These are phyloP conservation scores for Gallinago paraguaiae DNA, from an alignment of 2,113 vertebrate species.

Conservation along the genomic window DNA sequence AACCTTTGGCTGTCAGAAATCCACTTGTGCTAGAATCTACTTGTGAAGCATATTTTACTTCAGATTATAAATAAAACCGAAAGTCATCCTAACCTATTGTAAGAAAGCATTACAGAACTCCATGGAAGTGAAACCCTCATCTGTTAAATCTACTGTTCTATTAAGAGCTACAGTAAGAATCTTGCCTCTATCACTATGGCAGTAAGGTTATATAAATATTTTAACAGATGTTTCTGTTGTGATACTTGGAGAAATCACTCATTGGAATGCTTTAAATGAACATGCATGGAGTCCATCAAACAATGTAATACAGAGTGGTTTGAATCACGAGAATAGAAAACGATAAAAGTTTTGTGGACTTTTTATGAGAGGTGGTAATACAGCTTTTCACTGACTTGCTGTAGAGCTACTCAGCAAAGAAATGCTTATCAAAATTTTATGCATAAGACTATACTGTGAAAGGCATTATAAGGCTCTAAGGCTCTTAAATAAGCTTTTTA, in stretches of 20 bases:
- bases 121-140: not conserved
- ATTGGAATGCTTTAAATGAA: not conserved
- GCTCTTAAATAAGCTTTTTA: not conserved
- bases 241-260: not conserved
- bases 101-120: not conserved
- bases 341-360: not conserved
- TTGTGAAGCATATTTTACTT: not conserved
- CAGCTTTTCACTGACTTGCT: not conserved
- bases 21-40: not conserved
- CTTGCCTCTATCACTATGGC: not conserved
- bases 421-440: not conserved
- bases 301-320: not conserved
- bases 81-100: not conserved
- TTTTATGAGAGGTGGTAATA: not conserved
- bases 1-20: not conserved
- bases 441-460: not conserved
- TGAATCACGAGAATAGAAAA: not conserved
- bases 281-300: not conserved
- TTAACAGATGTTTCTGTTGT: conserved; percentile 19
- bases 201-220: conserved; percentile 46
- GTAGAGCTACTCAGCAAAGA: not conserved
- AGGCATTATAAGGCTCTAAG: not conserved
- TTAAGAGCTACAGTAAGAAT: not conserved
- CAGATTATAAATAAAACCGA: conserved; percentile 12
- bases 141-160: not conserved